Evolutionary conservation across 2,888 invertebrate species (phyloP), one percentile per base, ranked within the genome.

Genomic region (Itoplectis maculator): DNA sequence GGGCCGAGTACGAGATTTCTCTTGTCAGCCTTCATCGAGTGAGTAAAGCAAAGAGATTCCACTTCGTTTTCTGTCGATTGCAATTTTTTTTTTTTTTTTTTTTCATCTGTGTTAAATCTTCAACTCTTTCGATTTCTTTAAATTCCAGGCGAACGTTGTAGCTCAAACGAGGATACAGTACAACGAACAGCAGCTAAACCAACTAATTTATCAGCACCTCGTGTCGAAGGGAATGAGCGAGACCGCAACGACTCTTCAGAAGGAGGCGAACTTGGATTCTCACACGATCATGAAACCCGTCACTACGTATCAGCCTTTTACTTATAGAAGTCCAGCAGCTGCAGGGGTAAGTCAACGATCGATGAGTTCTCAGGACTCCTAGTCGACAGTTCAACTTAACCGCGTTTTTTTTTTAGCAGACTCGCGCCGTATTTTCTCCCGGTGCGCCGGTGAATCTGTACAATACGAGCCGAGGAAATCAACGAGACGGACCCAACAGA

Each of bases 141-240:
- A 51, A 23, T 63, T 29, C 15, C 90, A 96, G 96, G 97, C 98
- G 0, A 98, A 98, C 93, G 97, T 99, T 59, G 98, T 99, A 0
- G 98, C 99, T 0, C 98, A 99, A 93, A 99, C 99, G 0, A 96
- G 97, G 84, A 99, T 99, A 81, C 96, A 96, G 89, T 99, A 97
- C 94, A 98, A 99, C 93, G 98, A 98, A 92, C 96, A 96, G 59
- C 99, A 99, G 92, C 94, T 99, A 45, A 95, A 98, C 86, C 97
- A 98, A 92, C 94, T 99, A 11, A 98, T 99, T 63, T 96, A 97
- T 89, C 96, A 97, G 77, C 98, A 99, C 93, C 94, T 99, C 72
- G 91, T 95, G 42, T 95, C 95, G 2, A 96, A 97, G 88, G 98
- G 97, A 0, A 94, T 97, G 68, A 81, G 91, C 0, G 96, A 96